Evolutionary conservation across 2,888 invertebrate genomes (phyloP), one percentile per base, ranked within the genome.

Genomic region (Nemoura dubitans): DNA sequence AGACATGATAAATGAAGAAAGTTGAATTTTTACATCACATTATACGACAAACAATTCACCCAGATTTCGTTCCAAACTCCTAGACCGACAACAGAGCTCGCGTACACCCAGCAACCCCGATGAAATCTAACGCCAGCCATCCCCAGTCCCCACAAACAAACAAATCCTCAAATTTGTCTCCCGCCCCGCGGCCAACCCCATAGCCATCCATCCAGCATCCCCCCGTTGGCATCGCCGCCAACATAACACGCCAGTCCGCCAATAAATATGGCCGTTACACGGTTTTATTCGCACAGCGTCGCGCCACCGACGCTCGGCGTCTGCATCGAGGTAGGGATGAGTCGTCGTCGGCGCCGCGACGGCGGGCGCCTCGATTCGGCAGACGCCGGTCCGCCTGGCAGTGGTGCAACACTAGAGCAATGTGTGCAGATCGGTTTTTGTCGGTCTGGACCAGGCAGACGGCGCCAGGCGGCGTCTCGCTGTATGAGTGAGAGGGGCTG

Each of bases 361-460:
- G 59, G 59, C 59, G 59, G 59, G 59, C 59, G 59, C 59, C 59
- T 1, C 16, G 16, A 59, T 59, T 59, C 21, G 59, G 59, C 59
- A 59, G 59, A 59, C 59, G 59, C 59, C 59, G 59, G 59, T 59
- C 59, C 59, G 59, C 59, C 59, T 59, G 59, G 59, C 59, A 36
- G 36, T 59, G 36, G 36, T 36, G 36, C 36, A 36, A 36, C 10
- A 36, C 36, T 36, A 36, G 36, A 3, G 10, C 36, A 6, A 10
- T 59, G 59, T 59, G 59, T 21, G 21, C 59, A 59, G 81, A 78
- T 16, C 5, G 81, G 81, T 83, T 28, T 84, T 88, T 86, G 86
- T 86, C 6, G n/a, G 81, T 30, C 30, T 81, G 16, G n/a, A 26
- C 3, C 5, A 30, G 81, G 16, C 59, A 59, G 59, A 59, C 59